These are phyloP conservation scores for Leptoclinus maculatus DNA, from an alignment of 2,797 vertebrate genomes.

Conservation along the genomic window DNA sequence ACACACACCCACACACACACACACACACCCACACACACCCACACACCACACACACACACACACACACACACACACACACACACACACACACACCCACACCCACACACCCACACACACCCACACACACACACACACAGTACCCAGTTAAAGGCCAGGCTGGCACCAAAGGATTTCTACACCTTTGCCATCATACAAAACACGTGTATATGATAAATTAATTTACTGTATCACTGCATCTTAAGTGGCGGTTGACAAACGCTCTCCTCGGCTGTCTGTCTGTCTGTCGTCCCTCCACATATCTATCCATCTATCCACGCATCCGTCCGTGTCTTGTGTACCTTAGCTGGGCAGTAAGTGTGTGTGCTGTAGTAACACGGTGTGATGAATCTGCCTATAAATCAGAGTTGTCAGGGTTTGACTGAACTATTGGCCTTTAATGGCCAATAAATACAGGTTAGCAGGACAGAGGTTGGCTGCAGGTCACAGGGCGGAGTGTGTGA, in stretches of 20 bases:
- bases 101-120: neutral
- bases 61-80: slow-evolving; percentile 2
- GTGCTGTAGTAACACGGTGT: slow-evolving; percentile 48
- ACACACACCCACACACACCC: neutral
- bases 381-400: slow-evolving; percentile 79
- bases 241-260: neutral
- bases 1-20: neutral
- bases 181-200: neutral
- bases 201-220: neutral
- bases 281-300: slow-evolving; percentile 25
- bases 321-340: slow-evolving; percentile 33
- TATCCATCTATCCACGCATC: slow-evolving; percentile 30
- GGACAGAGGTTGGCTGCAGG: slow-evolving; percentile 82
- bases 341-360: slow-evolving; percentile 42
- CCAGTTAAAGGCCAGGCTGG: neutral
- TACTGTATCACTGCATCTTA: neutral
- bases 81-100: neutral
- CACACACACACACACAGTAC: neutral
- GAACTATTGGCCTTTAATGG: slow-evolving; percentile 83
- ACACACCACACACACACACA: neutral
- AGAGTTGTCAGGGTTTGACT: slow-evolving; percentile 65
- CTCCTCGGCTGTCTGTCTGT: neutral
- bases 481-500: slow-evolving; percentile 58
- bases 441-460: slow-evolving; percentile 85
- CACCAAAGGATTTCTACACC: neutral